Base-by-base conservation (phyloP, 2,888 invertebrate genomes). In the Leptinotarsa juncta region DNA sequence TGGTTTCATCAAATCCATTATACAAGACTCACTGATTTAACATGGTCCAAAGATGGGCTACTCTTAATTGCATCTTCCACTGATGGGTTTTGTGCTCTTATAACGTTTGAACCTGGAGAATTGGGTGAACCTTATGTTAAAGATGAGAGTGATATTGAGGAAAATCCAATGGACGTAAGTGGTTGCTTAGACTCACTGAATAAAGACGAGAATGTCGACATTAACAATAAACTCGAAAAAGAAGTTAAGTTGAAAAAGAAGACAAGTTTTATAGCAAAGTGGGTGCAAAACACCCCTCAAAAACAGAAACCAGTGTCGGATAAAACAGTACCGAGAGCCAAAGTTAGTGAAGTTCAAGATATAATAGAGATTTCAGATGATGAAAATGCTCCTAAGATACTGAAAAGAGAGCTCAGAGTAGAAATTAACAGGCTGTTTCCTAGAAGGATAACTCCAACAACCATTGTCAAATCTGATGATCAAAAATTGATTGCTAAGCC, bases 41-140 rank as follows among this genome's bases (percentile, higher is more conserved):
- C 95, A 0, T 97, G 97, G 97, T 95, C 96, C 0, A 88, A 89
- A 15, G 94, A 97, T 89, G 97, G 96, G 1, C 88, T 89, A 74
- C 88, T 94, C 71, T 87, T 97, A 73, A 90, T 95, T 7, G 93
- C 94, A 0, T 95, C 96, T 3, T 97, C 97, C 16, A 95, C 95
- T 0, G 97, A 97, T 89, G 97, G 97, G 2, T 97, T 94, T 86
- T 96, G 96, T 86, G 94, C 96, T 0, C 89, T 97, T 70, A 90
- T 96, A 26, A 92, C 93, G n/a, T 96, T 97, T 87, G 90, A 91
- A 50, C 88, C 90, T 10, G 91, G 90, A 16, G 96, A 96, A 89
- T 87, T 96, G 16, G 96, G 96, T 7, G 84, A 87, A 32, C 86
- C 88, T 32, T 92, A 91, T 79, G 86, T 89, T 72, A 86, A 87